phyloP scores from a whole-genome alignment of 2,113 vertebrate species.

The Oceanites oceanicus region DNA sequence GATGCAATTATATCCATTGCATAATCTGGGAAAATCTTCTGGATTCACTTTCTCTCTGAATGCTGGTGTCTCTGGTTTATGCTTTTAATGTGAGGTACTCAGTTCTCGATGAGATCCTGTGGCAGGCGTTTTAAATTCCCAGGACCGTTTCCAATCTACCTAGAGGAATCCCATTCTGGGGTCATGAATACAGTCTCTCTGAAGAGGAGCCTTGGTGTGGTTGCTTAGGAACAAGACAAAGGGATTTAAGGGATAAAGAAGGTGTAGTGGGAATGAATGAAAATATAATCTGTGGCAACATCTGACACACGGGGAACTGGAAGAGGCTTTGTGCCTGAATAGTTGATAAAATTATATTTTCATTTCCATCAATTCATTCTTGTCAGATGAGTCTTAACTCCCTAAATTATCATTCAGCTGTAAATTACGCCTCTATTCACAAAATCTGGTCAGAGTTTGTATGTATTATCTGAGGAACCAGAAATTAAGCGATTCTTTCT shows the following conservation, averaged over 20 bases:
- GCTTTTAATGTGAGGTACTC: not conserved
- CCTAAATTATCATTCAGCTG: slow-evolving; percentile 15
- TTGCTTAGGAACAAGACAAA: slow-evolving; percentile 74
- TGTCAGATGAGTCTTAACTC: not conserved
- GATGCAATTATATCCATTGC: not conserved
- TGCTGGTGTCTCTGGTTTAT: not conserved
- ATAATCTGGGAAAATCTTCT: not conserved
- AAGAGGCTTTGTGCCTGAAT: slow-evolving; percentile 33
- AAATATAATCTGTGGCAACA: slow-evolving; percentile 57
- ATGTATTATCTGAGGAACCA: not conserved
- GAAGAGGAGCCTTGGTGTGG: slow-evolving; percentile 53
- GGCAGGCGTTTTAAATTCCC: not conserved
- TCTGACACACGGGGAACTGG: slow-evolving; percentile 52
- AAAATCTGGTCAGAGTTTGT: not conserved
- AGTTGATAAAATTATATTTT: slow-evolving; percentile 48
- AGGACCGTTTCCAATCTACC: not conserved
- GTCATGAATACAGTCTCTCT: not conserved
- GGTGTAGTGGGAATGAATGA: slow-evolving; percentile 58
- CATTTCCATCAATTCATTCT: slow-evolving; percentile 11
- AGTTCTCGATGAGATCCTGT: not conserved
- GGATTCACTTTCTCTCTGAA: not conserved
- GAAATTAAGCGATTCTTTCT: not conserved
- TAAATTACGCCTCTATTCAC: not conserved
- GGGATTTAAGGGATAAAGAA: slow-evolving; percentile 51
- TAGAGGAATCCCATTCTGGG: slow-evolving; percentile 43